Conservation (phyloP, 2,113 vertebrate genomes). For the Ammodytes marinus region DNA sequence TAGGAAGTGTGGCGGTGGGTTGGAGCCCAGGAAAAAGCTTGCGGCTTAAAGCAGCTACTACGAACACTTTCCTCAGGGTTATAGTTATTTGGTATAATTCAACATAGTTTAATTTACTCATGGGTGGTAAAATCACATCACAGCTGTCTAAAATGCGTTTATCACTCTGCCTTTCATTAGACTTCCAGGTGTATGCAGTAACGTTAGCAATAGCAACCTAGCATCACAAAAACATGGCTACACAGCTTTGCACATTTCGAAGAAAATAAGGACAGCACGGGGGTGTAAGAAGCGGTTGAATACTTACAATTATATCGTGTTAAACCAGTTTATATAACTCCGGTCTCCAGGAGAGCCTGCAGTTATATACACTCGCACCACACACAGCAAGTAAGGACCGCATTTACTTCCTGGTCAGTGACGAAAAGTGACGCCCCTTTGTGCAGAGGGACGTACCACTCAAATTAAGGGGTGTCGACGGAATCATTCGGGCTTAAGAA, state of each 20-base stretch:
- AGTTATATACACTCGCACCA: not conserved
- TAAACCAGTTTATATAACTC: not conserved
- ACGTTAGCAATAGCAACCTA: no score
- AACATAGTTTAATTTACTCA: no score
- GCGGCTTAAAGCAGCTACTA: not conserved
- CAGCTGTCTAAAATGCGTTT: no score
- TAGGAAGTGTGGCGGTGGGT: no score
- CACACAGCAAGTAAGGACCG: fast-evolving
- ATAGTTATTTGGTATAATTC: no score
- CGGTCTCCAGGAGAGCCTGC: not conserved
- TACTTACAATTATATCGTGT: slow-evolving; percentile 30
- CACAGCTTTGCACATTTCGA: no score
- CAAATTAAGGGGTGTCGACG: not conserved
- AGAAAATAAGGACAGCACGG: no score
- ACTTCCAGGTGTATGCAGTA: no score
- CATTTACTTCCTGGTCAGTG: slow-evolving; percentile 35
- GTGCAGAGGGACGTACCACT: not conserved
- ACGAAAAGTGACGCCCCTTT: not conserved
- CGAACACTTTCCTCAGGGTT: no score
- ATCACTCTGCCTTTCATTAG: no score
- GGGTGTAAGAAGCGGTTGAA: not conserved
- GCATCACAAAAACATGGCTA: no score
- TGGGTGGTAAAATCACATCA: no score
- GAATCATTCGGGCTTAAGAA: not conserved
- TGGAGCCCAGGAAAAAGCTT: not conserved